phyloP scores from a whole-genome alignment of 2,797 vertebrate species.

The Tachyglossus aculeatus region DNA sequence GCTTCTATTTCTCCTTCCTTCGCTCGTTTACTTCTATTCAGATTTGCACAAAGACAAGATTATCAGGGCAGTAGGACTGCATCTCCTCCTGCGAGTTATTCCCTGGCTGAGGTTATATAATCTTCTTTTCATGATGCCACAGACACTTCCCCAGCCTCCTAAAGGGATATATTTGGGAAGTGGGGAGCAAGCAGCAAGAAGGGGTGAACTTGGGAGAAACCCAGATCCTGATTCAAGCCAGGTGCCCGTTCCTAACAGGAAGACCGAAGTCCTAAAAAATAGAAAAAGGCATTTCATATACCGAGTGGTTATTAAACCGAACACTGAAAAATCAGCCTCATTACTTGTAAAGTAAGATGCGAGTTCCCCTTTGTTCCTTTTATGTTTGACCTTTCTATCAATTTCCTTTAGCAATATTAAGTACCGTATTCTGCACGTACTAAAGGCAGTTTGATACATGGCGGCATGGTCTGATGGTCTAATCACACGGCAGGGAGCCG shows the following conservation, averaged over 20 bases:
- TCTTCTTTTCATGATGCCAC: conserved; percentile 1
- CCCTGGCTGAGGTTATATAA: conserved; percentile 20
- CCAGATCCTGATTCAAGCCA: neutral
- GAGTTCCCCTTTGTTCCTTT: conserved; percentile 15
- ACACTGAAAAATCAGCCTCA: conserved; percentile 24
- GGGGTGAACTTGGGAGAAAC: neutral
- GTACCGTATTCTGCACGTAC: conserved; percentile 20
- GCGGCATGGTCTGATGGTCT: neutral
- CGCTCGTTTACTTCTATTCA: conserved; percentile 14
- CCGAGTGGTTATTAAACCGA: conserved; percentile 47
- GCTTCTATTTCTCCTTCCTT: neutral
- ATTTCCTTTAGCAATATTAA: conserved; percentile 28
- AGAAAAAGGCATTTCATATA: conserved; percentile 33
- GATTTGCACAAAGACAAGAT: conserved; percentile 33
- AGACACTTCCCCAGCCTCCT: conserved; percentile 17
- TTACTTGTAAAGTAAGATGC: conserved; percentile 24
- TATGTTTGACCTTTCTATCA: conserved; percentile 51
- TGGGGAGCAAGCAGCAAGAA: neutral
- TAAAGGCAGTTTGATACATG: conserved; percentile 4
- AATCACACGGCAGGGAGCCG: neutral
- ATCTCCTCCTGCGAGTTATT: conserved; percentile 11
- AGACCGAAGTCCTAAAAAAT: no score
- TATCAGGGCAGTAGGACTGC: conserved; percentile 18
- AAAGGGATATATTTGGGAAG: neutral
- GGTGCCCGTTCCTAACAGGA: neutral